These are phyloP conservation scores for Synanthedon vespiformis DNA, from an alignment of 2,888 invertebrate species.

Conservation along the genomic window DNA sequence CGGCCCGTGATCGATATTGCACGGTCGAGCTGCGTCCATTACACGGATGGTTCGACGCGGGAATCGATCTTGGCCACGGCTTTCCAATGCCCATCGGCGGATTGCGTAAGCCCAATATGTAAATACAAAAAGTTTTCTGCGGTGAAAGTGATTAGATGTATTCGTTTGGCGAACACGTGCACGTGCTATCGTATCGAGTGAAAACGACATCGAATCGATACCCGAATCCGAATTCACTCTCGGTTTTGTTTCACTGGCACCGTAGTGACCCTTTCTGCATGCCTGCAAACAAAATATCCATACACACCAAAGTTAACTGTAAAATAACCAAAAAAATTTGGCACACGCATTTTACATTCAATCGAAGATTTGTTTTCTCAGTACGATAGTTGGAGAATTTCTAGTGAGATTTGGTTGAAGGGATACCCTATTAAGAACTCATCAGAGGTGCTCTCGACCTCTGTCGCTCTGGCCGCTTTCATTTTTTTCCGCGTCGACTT, in stretches of 20 bases:
- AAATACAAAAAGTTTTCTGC: slow-evolving; percentile 29
- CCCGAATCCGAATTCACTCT: slow-evolving; percentile 30
- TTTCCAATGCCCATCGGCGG: slow-evolving; percentile 1
- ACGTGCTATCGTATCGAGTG: slow-evolving; percentile 4
- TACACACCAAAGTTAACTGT: too few species aligned
- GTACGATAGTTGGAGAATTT: too few species aligned
- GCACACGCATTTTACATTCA: too few species aligned
- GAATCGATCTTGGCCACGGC: not conserved
- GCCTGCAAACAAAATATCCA: not conserved
- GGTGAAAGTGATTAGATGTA: slow-evolving; percentile 33
- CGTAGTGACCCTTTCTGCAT: slow-evolving; percentile 1
- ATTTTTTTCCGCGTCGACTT: too few species aligned
- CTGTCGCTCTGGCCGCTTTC: too few species aligned
- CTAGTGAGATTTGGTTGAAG: too few species aligned
- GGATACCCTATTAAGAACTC: too few species aligned
- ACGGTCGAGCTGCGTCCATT: slow-evolving; percentile 8
- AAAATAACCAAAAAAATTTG: too few species aligned
- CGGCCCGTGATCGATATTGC: not conserved
- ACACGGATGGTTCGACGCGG: slow-evolving; percentile 7
- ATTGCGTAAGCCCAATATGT: slow-evolving; percentile 29
- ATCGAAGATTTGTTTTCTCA: too few species aligned
- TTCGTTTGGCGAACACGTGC: not conserved
- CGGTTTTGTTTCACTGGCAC: slow-evolving; percentile 31
- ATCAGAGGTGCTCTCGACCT: too few species aligned
- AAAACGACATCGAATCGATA: slow-evolving; percentile 11